Evolutionary conservation across 1,140 invertebrate genomes (phyloP).

Genomic region (Cardiocondyla obscurior): DNA sequence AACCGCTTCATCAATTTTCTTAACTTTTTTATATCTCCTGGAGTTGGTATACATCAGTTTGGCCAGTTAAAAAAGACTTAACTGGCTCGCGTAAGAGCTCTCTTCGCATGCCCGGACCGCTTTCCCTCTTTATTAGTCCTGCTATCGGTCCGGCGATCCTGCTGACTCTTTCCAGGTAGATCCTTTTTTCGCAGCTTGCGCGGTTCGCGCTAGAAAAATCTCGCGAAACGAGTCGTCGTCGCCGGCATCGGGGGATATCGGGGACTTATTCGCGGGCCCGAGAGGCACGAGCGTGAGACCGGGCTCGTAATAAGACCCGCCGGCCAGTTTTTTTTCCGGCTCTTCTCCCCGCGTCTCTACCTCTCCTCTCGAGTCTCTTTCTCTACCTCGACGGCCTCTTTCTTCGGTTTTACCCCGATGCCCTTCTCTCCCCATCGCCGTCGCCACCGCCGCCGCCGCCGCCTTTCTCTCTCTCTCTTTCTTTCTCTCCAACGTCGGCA

Average conservation of each 20-base stretch:
- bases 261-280: slow-evolving; percentile 61
- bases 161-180: slow-evolving; percentile 48
- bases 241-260: slow-evolving; percentile 60
- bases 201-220: slow-evolving; percentile 77
- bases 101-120: not conserved
- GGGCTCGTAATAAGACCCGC: slow-evolving; percentile 83
- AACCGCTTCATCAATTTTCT: not conserved
- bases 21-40: not conserved
- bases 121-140: not conserved
- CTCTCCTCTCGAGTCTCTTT: slow-evolving; percentile 6
- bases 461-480: slow-evolving; percentile 20
- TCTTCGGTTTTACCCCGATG: slow-evolving; percentile 73
- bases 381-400: slow-evolving; percentile 76
- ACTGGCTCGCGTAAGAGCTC: not conserved
- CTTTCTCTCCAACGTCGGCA: slow-evolving; percentile 56
- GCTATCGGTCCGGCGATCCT: not conserved
- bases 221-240: slow-evolving; percentile 76
- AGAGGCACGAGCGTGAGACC: slow-evolving; percentile 81
- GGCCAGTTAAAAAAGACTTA: not conserved
- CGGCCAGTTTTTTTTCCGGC: slow-evolving; percentile 82
- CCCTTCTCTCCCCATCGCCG: too few relatives aligned
- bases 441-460: too few relatives aligned
- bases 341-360: slow-evolving; percentile 58
- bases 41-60: not conserved
- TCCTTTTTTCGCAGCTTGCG: slow-evolving; percentile 47